These are phyloP conservation scores for Protomyctophum bolini DNA, from an alignment of 2,113 vertebrate genomes.

Conservation along the genomic window DNA sequence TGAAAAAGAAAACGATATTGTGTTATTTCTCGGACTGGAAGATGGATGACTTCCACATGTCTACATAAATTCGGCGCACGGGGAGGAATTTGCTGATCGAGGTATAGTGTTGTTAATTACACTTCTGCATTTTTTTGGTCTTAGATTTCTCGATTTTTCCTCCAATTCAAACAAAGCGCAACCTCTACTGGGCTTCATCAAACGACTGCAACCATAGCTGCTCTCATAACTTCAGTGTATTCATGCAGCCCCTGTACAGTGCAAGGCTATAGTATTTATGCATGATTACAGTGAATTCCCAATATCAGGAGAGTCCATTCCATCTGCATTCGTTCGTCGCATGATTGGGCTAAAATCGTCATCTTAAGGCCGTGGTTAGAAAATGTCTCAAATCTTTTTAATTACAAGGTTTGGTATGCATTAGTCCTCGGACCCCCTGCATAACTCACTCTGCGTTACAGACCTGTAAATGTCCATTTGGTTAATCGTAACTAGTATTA, in stretches of 20 bases:
- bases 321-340: neutral
- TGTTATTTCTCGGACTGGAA: constrained; percentile 6
- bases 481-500: too few species aligned
- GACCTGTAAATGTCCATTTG: too few species aligned
- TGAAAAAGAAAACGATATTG: constrained; percentile 54
- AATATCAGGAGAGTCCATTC: neutral
- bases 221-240: neutral
- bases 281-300: neutral
- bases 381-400: too few species aligned
- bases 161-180: constrained; percentile 29
- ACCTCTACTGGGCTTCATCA: constrained; percentile 18
- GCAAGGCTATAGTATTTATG: neutral
- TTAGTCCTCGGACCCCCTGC: too few species aligned
- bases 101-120: constrained; percentile 5
- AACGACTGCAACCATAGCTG: neutral
- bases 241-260: neutral
- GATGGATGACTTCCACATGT: neutral
- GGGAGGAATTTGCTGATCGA: neutral
- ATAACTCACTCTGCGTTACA: too few species aligned
- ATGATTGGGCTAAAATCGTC: too few species aligned
- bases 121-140: neutral
- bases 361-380: too few species aligned
- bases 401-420: too few species aligned
- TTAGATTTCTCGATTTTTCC: neutral
- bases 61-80: neutral